These are phyloP conservation scores for Eunapius fragilis DNA, from an alignment of 37 sponge, comb jelly and placozoan species.

Conservation along the genomic window DNA sequence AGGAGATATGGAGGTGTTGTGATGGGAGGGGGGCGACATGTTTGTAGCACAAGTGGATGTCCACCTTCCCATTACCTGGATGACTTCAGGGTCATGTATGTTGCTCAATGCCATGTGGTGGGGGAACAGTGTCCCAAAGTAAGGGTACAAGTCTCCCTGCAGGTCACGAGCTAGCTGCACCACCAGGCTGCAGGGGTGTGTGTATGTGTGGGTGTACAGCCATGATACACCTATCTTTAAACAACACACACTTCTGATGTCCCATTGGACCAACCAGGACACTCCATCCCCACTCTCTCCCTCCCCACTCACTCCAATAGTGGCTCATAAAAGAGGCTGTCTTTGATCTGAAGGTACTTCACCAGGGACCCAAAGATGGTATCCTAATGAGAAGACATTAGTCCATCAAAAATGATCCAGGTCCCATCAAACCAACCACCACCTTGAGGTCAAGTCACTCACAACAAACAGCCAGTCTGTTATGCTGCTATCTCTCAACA, in stretches of 20 bases:
- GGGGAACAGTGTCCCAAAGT: conserved; percentile 75
- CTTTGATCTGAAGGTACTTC: conserved; percentile 30
- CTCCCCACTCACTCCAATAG: conserved; percentile 67
- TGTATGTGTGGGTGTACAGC: too few relatives aligned
- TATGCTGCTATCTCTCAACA: too few relatives aligned
- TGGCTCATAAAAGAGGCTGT: conserved; percentile 59
- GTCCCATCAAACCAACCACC: too few relatives aligned
- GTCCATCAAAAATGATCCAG: neutral
- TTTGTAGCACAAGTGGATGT: neutral
- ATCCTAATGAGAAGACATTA: conserved; percentile 18
- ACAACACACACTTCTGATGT: neutral
- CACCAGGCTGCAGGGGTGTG: conserved; percentile 52
- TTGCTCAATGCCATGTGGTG: conserved; percentile 54
- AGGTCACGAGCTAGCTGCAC: conserved; percentile 91
- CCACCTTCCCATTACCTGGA: conserved; percentile 55
- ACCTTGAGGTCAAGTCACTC: too few relatives aligned
- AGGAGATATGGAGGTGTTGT: too few relatives aligned
- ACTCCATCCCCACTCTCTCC: too few relatives aligned
- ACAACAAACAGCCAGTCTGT: too few relatives aligned
- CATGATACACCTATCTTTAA: too few relatives aligned
- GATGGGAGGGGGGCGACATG: neutral
- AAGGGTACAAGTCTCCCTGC: conserved; percentile 84
- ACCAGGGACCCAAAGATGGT: conserved; percentile 42
- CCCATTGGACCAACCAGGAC: neutral
- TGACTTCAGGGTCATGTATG: conserved; percentile 48